Percentiles rank a stretch among this genome's conserved stretches.
These are phyloP conservation scores for Tyto alba DNA, from an alignment of 2,113 vertebrate genomes.

Conservation along the genomic window DNA sequence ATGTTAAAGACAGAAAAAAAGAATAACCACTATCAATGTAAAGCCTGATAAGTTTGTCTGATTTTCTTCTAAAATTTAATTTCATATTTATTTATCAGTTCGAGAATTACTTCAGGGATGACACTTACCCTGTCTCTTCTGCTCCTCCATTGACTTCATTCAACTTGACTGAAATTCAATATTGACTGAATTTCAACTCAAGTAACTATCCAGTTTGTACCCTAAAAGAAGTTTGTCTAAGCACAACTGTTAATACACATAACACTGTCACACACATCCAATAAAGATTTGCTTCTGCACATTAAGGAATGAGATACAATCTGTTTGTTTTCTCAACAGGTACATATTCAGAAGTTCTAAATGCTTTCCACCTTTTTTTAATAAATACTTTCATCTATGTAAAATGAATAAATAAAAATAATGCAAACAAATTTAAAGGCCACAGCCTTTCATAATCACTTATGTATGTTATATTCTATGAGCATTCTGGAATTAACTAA, in stretches of 20 bases:
- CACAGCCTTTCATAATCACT: accelerated
- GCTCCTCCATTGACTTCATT: background rate
- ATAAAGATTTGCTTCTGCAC: background rate
- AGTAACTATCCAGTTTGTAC: background rate
- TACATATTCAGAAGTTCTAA: background rate
- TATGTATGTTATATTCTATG: background rate
- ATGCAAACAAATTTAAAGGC: background rate
- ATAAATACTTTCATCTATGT: background rate
- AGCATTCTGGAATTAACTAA: background rate
- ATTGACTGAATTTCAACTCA: background rate
- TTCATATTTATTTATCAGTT: background rate
- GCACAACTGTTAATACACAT: background rate
- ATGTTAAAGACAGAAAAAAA: background rate
- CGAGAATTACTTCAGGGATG: background rate
- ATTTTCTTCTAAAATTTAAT: background rate
- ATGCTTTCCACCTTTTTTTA: background rate
- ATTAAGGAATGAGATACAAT: background rate
- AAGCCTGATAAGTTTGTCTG: background rate
- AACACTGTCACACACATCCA: background rate
- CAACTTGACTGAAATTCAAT: too few species aligned
- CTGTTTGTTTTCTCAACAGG: background rate
- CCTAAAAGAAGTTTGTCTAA: background rate
- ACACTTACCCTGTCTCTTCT: background rate
- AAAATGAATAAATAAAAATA: background rate
- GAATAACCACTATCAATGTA: background rate